Conservation (phyloP, 2,888 invertebrate species). For the Lamellibrachia columna region DNA sequence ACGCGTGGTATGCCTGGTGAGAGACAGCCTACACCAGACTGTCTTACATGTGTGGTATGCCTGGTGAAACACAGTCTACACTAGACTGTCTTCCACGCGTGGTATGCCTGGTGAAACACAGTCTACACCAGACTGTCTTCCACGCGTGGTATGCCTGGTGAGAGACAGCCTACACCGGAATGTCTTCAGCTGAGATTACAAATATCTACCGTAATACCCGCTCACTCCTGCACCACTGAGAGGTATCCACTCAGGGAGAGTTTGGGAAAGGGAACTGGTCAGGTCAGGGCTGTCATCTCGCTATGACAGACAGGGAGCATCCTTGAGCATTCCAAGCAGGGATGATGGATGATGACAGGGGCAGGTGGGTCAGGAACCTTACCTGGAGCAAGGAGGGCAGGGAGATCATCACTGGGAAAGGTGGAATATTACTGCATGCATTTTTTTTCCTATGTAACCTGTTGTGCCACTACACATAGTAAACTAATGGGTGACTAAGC, state of each 20-base stretch:
- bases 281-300: not conserved
- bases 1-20: not conserved
- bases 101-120: no score
- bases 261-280: not conserved
- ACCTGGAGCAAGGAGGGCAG: not conserved
- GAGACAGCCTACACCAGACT: not conserved
- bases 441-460: no score
- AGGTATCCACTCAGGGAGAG: not conserved
- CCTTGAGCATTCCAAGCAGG: not conserved
- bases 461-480: no score
- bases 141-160: no score
- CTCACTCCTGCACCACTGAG: not conserved
- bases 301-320: not conserved
- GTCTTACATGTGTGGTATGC: no score
- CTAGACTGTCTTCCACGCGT: no score
- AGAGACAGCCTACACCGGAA: not conserved
- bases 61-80: no score
- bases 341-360: no score
- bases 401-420: not conserved
- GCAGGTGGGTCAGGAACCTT: not conserved
- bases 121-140: no score
- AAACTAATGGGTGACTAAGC: no score
- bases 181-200: not conserved
- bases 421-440: not conserved
- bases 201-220: not conserved